These are phyloP conservation scores for Pachycephala philippinensis DNA, from an alignment of 2,113 vertebrate species.

Conservation along the genomic window DNA sequence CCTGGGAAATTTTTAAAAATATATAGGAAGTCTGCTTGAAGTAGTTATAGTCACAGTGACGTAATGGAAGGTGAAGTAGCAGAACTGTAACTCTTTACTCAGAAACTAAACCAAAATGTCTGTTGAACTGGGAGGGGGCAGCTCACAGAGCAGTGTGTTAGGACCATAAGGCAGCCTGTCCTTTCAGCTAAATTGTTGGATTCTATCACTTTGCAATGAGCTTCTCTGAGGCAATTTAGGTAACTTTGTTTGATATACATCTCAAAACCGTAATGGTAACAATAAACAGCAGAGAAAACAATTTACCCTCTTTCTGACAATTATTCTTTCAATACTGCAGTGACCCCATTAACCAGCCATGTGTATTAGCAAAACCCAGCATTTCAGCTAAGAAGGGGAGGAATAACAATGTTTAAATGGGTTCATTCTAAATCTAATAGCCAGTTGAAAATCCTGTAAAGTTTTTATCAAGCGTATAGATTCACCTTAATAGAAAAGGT, in stretches of 20 bases:
- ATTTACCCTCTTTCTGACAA: neutral
- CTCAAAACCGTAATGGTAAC: conserved; percentile 1
- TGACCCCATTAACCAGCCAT: neutral
- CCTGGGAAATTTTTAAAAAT: neutral
- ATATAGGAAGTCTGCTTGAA: neutral
- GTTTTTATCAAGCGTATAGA: neutral
- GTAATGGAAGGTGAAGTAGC: neutral
- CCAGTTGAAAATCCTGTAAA: conserved; percentile 13
- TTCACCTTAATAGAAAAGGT: neutral
- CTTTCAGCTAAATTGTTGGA: neutral
- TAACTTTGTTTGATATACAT: conserved; percentile 1
- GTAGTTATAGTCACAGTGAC: neutral
- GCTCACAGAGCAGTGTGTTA: neutral
- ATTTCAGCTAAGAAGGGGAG: neutral
- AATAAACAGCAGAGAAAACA: conserved; percentile 6
- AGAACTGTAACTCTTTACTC: neutral
- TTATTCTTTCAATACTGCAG: neutral
- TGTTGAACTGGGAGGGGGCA: neutral
- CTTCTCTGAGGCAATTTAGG: neutral
- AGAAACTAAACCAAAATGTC: neutral
- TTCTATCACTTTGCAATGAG: neutral
- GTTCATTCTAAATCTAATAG: conserved; percentile 13
- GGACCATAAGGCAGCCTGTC: neutral
- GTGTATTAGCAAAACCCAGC: conserved; percentile 4
- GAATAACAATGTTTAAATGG: neutral